A percentile compares a stretch with the other conserved stretches of the same genome.
These are phyloP conservation scores for Sceloporus undulatus DNA, from an alignment of 2,113 vertebrate genomes.

Conservation along the genomic window DNA sequence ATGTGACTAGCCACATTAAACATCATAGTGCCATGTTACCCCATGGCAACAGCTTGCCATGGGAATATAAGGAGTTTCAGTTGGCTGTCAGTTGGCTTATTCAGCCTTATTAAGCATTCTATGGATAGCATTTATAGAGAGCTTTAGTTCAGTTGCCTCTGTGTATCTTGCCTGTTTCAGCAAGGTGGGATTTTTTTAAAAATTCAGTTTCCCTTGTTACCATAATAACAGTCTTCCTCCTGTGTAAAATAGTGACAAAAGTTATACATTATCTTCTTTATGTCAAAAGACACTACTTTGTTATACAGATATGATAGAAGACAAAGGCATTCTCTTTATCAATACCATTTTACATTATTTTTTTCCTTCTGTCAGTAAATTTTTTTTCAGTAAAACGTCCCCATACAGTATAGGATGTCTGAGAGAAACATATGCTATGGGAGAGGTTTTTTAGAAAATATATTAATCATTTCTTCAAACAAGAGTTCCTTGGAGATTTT, in stretches of 20 bases:
- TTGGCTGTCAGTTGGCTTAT: background rate
- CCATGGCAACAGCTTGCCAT: background rate
- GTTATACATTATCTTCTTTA: background rate
- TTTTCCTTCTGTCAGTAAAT: conserved; percentile 36
- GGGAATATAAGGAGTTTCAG: background rate
- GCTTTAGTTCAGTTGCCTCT: background rate
- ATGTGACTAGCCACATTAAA: background rate
- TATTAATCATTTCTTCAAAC: conserved; percentile 10
- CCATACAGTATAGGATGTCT: conserved; percentile 40
- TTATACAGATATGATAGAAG: conserved; percentile 15
- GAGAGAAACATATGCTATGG: conserved; percentile 24
- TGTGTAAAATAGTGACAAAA: background rate
- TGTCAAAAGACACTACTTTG: background rate
- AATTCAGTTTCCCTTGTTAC: no score
- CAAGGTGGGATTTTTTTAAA: background rate
- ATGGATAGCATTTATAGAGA: background rate
- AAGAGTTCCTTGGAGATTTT: background rate
- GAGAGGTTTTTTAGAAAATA: conserved; percentile 44
- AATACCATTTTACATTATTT: conserved; percentile 49
- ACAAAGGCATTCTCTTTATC: conserved; percentile 43
- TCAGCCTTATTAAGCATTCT: background rate
- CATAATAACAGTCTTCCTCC: background rate
- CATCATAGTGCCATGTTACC: background rate
- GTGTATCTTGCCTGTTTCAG: background rate
- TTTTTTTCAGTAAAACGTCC: conserved; percentile 35